phyloP scores from a whole-genome alignment of 2,888 invertebrate species.

The Coleophora flavipennella region DNA sequence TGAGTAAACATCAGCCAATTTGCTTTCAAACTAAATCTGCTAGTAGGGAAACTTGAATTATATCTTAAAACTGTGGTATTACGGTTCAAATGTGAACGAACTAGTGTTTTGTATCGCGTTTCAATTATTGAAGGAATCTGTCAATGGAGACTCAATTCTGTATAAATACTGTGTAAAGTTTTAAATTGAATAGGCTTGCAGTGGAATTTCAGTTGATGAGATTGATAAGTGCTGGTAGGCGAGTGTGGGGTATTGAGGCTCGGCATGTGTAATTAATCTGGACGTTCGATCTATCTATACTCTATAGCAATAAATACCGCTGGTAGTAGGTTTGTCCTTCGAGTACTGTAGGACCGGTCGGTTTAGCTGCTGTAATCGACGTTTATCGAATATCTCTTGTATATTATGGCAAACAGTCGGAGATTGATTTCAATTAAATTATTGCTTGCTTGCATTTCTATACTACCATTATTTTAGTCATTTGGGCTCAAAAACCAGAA shows the following conservation, averaged over 20 bases:
- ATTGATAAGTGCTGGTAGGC: slow-evolving; percentile 40
- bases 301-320: slow-evolving; percentile 58
- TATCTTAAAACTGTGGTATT: slow-evolving; percentile 26
- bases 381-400: slow-evolving; percentile 19
- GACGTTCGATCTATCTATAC: slow-evolving; percentile 55
- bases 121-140: slow-evolving; percentile 46
- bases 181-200: slow-evolving; percentile 29
- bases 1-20: slow-evolving; percentile 45
- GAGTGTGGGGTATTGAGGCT: slow-evolving; percentile 28
- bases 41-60: slow-evolving; percentile 31
- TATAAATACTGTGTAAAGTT: slow-evolving; percentile 31
- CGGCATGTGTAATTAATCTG: slow-evolving; percentile 56
- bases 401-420: no score
- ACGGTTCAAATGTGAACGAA: slow-evolving; percentile 43
- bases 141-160: slow-evolving; percentile 43
- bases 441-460: no score
- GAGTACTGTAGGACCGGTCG: slow-evolving; percentile 46
- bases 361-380: slow-evolving; percentile 33
- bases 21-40: slow-evolving; percentile 32
- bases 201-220: slow-evolving; percentile 52
- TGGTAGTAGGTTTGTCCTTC: slow-evolving; percentile 55
- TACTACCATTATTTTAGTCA: no score
- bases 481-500: no score
- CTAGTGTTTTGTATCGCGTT: slow-evolving; percentile 41
- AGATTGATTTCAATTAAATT: no score